Evolutionary conservation across 2,113 vertebrate species (phyloP).

Genomic region (Picathartes gymnocephalus): DNA sequence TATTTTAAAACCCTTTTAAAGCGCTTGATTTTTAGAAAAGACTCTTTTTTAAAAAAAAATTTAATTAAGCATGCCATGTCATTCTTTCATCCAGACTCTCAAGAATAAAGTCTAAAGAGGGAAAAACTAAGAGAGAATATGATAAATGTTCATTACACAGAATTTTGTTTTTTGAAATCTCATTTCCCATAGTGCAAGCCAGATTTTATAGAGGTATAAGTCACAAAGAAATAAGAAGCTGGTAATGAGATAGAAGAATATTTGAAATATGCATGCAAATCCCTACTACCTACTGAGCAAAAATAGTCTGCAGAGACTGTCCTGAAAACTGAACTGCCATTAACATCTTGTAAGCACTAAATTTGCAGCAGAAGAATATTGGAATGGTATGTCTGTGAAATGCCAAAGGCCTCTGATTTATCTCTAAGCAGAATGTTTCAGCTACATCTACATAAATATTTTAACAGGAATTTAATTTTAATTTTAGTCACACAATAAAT

Average conservation of each 20-base stretch:
- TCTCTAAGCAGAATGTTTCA: constrained; percentile 64
- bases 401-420: constrained; percentile 72
- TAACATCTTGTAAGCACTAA: constrained; percentile 73
- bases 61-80: background rate
- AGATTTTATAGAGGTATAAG: constrained; percentile 75
- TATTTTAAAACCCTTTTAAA: constrained; percentile 1
- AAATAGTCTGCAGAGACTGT: constrained; percentile 69
- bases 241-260: constrained; percentile 76
- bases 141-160: constrained; percentile 70
- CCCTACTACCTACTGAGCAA: constrained; percentile 72
- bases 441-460: constrained; percentile 77
- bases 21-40: constrained; percentile 22
- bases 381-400: constrained; percentile 65
- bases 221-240: constrained; percentile 76
- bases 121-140: constrained; percentile 16
- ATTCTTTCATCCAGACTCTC: background rate
- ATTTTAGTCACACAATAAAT: constrained; percentile 65
- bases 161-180: constrained; percentile 75
- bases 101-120: constrained; percentile 14
- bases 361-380: constrained; percentile 62
- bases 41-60: no score
- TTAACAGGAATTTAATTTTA: constrained; percentile 77
- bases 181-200: constrained; percentile 59
- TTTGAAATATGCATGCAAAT: constrained; percentile 79
- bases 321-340: constrained; percentile 65